Base-by-base conservation (phyloP, 2,888 invertebrate genomes). In the Tipula lateralis region DNA sequence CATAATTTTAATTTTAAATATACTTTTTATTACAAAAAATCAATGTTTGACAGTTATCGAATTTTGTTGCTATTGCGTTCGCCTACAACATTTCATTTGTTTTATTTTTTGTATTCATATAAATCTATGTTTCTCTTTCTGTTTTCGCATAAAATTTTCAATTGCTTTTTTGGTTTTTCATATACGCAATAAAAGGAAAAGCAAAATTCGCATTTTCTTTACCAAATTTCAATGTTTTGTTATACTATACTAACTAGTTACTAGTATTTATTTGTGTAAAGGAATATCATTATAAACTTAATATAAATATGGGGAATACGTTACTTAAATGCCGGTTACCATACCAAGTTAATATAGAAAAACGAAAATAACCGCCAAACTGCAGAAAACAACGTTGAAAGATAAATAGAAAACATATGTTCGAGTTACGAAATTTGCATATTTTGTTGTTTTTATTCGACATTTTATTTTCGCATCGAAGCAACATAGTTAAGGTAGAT, bases 361-460 rank as follows among this genome's bases (percentile, higher is more conserved):
- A 32, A 32, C 3, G 39, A 9, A 66, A 66, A 66, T 24, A 9
- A 66, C 66, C 66, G 66, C 66, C 66, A 66, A 66, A 66, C 24
- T 66, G 9, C 24, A 12, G 9, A 66, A 50, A 66, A 12, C 19
- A 2, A 9, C 24, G 24, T 24, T 24, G 66, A 66, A 66, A 66
- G 24, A 66, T 66, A 66, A 66, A 66, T 66, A 66, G 66, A 66
- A 66, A 66, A 66, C 66, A 66, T 66, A 66, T 66, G 66, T 24
- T 66, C 66, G 24, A 66, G 7, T 66, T 24, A 12, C 24, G 9
- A 66, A 66, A 66, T 66, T 24, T 66, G 66, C 66, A 66, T 66
- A 12, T 2, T 66, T 24, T 66, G 44, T 44, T 44, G 44, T 16
- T 44, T 44, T 44, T 44, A 19, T 44, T 44, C 16, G 44, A 44